Evolutionary conservation across 2,888 invertebrate species (phyloP), one percentile per base, ranked within the genome.

Genomic region (Diarsia rubi): DNA sequence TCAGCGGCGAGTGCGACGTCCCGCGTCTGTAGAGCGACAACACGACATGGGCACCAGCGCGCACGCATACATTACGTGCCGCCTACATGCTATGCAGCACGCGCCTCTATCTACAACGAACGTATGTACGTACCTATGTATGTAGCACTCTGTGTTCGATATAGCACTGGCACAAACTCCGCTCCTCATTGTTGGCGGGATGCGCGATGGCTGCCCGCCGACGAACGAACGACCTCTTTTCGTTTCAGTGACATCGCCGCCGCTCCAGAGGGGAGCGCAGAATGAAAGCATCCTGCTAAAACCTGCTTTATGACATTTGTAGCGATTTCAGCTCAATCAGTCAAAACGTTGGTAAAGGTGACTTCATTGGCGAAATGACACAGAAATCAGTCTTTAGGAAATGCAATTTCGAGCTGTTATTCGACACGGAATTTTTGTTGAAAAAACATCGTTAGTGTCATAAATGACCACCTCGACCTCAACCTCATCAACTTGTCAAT

Each of bases 31-130:
- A 87, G 88, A 85, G 83, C 84, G 90, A 91, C 93, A 92, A 91
- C 91, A 91, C 92, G 92, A 90, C 90, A 90, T 86, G 90, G 91
- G 90, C 89, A 88, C 84, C 88, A 87, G 88, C 91, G 93, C 93
- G 90, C 95, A 95, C 95, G 95, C 95, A 93, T 92, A 92, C 91
- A 93, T 93, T 93, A 93, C 95, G 93, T 95, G 95, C 93, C 93
- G 91, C 93, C 93, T 93, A 94, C 93, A 91, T 90, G 90, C 91
- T 93, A 91, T 90, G 90, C 91, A 92, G 82, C 82, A 82, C 82
- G 76, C 89, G 88, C 88, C 89, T 88, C 93, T 94, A 91, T 93
- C 93, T 93, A 90, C 88, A 90, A 90, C 91, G 90, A 91, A 88
- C 37, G 31, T 91, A 90, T 91, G 91, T 90, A 87, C 88, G 88